These are phyloP conservation scores for Chymomyza costata DNA, from an alignment of 1,140 invertebrate species.

Conservation along the genomic window DNA sequence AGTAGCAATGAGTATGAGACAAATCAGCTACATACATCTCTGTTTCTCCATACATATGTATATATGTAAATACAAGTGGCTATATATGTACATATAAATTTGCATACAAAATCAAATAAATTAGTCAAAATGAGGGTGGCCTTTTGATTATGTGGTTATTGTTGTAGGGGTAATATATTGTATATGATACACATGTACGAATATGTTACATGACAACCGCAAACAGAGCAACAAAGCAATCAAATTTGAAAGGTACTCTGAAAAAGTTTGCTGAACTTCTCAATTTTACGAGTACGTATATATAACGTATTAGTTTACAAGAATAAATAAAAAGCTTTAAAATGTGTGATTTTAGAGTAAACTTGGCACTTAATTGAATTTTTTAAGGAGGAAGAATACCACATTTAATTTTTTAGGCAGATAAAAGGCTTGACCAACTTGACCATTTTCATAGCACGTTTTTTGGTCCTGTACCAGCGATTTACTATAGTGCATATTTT, in stretches of 20 bases:
- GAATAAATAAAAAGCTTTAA: not conserved
- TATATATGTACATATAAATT: too few species aligned
- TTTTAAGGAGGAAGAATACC: too few species aligned
- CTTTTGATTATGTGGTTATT: slow-evolving; percentile 30
- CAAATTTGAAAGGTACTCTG: slow-evolving; percentile 29
- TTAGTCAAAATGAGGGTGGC: slow-evolving; percentile 69
- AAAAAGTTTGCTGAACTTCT: slow-evolving; percentile 20
- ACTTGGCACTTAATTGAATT: too few species aligned
- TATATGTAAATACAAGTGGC: too few species aligned
- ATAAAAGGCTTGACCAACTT: too few species aligned
- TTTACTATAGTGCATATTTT: too few species aligned
- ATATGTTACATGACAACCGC: slow-evolving; percentile 23
- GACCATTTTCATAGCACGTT: too few species aligned
- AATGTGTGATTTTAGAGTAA: too few species aligned
- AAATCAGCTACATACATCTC: slow-evolving; percentile 36
- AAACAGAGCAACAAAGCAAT: slow-evolving; percentile 38
- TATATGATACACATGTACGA: too few species aligned
- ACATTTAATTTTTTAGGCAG: too few species aligned
- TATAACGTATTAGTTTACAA: not conserved
- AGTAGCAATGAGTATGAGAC: slow-evolving; percentile 50
- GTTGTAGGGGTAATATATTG: slow-evolving; percentile 7
- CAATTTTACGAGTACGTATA: too few species aligned
- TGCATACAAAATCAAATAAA: slow-evolving; percentile 67
- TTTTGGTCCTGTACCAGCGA: too few species aligned
- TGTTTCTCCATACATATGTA: slow-evolving; percentile 26